Percentiles rank a stretch among this genome's conserved stretches.
Conservation (phyloP, 2,113 vertebrate species). For the Nothoprocta pentlandii region DNA sequence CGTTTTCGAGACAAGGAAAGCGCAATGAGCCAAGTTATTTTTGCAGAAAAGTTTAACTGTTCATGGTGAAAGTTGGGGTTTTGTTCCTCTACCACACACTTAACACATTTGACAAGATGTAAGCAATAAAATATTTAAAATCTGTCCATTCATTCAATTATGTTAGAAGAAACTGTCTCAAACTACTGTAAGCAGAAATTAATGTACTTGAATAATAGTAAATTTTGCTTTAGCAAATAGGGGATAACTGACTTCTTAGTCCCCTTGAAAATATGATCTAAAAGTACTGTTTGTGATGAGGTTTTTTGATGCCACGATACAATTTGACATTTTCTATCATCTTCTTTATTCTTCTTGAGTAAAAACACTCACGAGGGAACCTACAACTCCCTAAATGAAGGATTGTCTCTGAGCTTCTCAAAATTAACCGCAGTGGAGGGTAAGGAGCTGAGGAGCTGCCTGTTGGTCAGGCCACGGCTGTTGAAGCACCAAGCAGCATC, state of each 20-base stretch:
- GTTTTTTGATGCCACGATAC: neutral
- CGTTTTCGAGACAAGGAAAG: neutral
- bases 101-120: neutral
- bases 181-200: neutral
- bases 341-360: neutral
- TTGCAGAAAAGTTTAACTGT: neutral
- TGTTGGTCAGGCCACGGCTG: neutral
- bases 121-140: slow-evolving; percentile 58
- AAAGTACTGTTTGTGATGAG: neutral
- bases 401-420: neutral
- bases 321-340: neutral
- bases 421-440: neutral
- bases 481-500: slow-evolving; percentile 17
- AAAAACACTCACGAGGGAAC: neutral
- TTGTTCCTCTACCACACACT: neutral
- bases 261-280: neutral
- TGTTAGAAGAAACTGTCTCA: neutral
- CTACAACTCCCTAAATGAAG: neutral
- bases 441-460: neutral
- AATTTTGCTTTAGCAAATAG: neutral
- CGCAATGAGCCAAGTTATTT: neutral
- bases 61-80: neutral
- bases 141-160: slow-evolving; percentile 53
- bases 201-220: neutral
- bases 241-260: neutral